These are phyloP conservation scores for Poeciliopsis paucimaculata DNA, from an alignment of 2,797 vertebrate species.

Conservation along the genomic window DNA sequence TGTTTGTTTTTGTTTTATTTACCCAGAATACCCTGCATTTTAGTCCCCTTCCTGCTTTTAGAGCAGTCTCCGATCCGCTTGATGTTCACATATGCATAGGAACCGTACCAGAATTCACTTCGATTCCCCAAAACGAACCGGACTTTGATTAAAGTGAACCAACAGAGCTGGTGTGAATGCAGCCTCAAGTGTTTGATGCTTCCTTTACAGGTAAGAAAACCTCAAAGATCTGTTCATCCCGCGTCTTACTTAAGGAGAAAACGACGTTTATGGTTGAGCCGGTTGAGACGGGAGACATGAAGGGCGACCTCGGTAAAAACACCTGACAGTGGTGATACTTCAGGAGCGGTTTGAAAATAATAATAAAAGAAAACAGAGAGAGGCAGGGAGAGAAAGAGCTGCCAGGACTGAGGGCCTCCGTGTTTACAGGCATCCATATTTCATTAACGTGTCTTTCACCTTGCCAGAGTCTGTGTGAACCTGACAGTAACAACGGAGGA, in stretches of 20 bases:
- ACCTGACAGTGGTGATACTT: conserved; percentile 56
- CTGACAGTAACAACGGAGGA: conserved; percentile 46
- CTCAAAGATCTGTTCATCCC: conserved; percentile 15
- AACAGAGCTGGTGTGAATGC: no score
- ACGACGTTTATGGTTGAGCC: conserved; percentile 57
- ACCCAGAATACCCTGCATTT: no score
- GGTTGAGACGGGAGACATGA: conserved; percentile 40
- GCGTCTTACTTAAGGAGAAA: conserved; percentile 35
- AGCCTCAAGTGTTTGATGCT: background rate
- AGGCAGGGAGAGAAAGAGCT: conserved; percentile 3
- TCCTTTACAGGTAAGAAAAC: conserved; percentile 5
- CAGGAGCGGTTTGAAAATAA: conserved; percentile 28
- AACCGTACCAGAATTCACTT: no score
- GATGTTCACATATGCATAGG: no score
- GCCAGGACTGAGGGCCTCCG: conserved; percentile 2
- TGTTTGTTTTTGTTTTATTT: no score
- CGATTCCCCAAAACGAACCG: background rate
- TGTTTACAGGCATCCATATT: conserved; percentile 45
- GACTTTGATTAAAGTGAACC: no score
- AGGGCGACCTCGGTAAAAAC: conserved; percentile 50
- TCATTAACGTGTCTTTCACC: conserved; percentile 51
- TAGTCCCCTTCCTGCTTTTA: no score
- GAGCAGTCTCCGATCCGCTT: no score
- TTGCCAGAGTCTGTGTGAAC: conserved; percentile 40
- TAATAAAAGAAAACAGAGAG: background rate